Conservation (phyloP, 2,797 vertebrate species). For the Sebastes nivosus region DNA sequence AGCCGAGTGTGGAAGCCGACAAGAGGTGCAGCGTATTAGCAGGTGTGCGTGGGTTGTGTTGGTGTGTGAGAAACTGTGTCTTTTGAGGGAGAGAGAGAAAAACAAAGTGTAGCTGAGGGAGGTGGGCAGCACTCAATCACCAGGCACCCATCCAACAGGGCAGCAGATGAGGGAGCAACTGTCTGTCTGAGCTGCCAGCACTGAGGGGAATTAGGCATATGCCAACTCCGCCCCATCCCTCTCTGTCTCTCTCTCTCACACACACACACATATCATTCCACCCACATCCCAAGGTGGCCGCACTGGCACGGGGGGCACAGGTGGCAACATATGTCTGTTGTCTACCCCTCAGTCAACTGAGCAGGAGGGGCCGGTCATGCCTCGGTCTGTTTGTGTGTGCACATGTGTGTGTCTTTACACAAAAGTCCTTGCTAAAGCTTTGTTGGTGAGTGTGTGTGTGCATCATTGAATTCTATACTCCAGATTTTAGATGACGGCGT, state of each 20-base stretch:
- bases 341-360: constrained; percentile 37
- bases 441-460: background rate
- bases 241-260: background rate
- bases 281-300: constrained; percentile 30
- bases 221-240: constrained; percentile 32
- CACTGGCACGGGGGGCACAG: constrained; percentile 56
- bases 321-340: constrained; percentile 69
- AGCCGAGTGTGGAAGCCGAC: constrained; percentile 16
- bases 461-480: constrained; percentile 4
- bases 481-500: constrained; percentile 18
- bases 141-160: constrained; percentile 71
- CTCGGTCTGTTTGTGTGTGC: background rate
- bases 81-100: background rate
- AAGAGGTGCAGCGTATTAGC: constrained; percentile 48
- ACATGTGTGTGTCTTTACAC: background rate
- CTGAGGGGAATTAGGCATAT: constrained; percentile 64
- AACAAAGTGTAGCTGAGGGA: constrained; percentile 29
- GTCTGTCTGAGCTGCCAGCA: constrained; percentile 67
- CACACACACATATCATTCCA: constrained; percentile 5
- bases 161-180: constrained; percentile 80
- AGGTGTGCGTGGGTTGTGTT: constrained; percentile 28
- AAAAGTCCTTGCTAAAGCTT: constrained; percentile 21
- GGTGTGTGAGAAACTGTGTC: constrained; percentile 30
- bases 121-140: constrained; percentile 59
- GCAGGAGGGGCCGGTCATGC: background rate